Evolutionary conservation across 2,888 invertebrate genomes (phyloP).

Genomic region (Himalopsyche tibetana): DNA sequence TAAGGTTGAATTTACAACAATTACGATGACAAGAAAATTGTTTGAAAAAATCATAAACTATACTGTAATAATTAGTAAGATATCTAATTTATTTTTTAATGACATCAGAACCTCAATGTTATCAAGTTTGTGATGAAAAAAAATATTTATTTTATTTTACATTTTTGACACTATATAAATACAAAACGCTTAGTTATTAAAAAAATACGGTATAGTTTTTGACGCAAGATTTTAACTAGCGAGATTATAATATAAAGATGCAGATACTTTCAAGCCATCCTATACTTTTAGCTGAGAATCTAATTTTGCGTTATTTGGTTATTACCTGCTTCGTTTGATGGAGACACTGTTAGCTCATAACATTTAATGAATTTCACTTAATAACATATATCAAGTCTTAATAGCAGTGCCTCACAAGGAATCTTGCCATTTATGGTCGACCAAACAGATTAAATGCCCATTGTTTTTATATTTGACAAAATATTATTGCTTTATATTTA

Average conservation of each 20-base stretch:
- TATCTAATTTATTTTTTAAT: too few relatives aligned
- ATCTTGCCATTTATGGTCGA: slow-evolving; percentile 39
- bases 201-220: too few relatives aligned
- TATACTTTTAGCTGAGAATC: slow-evolving; percentile 45
- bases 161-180: too few relatives aligned
- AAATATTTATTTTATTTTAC: too few relatives aligned
- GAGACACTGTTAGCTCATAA: slow-evolving; percentile 58
- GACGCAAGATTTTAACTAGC: too few relatives aligned
- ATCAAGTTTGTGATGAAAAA: too few relatives aligned
- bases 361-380: slow-evolving; percentile 60
- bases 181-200: too few relatives aligned
- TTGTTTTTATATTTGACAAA: slow-evolving; percentile 47
- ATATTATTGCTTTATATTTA: slow-evolving; percentile 12
- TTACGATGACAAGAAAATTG: too few relatives aligned
- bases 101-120: too few relatives aligned
- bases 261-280: neutral
- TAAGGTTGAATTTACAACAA: too few relatives aligned
- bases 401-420: slow-evolving; percentile 39
- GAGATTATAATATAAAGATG: neutral
- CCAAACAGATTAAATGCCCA: slow-evolving; percentile 44
- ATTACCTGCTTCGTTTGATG: slow-evolving; percentile 56
- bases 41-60: too few relatives aligned
- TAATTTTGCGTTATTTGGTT: slow-evolving; percentile 56
- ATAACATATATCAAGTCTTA: slow-evolving; percentile 53
- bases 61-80: too few relatives aligned